These are phyloP conservation scores for Carapus acus DNA, from an alignment of 2,797 vertebrate genomes.

Conservation along the genomic window DNA sequence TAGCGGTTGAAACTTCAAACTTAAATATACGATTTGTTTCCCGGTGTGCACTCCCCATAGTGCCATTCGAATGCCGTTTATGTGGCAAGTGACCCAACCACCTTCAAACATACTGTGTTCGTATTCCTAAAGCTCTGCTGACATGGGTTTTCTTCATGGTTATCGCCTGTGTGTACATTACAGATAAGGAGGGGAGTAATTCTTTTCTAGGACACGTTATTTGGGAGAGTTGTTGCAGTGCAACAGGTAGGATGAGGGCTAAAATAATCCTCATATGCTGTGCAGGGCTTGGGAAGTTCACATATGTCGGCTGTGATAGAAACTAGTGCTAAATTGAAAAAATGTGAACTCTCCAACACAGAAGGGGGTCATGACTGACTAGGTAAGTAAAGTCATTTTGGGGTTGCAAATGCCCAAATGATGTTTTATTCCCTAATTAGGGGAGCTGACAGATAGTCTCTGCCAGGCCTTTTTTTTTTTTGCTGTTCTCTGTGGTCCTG, in stretches of 20 bases:
- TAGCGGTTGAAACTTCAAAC: constrained; percentile 2
- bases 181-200: constrained; percentile 22
- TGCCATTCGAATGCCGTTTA: constrained; percentile 38
- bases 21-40: no score
- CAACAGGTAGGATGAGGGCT: constrained; percentile 57
- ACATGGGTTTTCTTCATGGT: constrained; percentile 35
- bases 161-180: constrained; percentile 21
- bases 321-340: constrained; percentile 33
- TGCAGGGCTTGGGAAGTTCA: constrained; percentile 38
- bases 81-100: constrained; percentile 44
- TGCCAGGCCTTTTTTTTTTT: constrained; percentile 41
- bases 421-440: constrained; percentile 28
- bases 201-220: constrained; percentile 9
- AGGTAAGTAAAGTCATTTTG: constrained; percentile 33
- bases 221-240: constrained; percentile 38
- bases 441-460: constrained; percentile 34
- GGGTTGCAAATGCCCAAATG: constrained; percentile 6
- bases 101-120: constrained; percentile 39
- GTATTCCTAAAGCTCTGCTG: constrained; percentile 30
- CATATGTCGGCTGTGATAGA: constrained; percentile 50
- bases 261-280: constrained; percentile 20
- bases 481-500: constrained; percentile 39
- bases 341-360: constrained; percentile 55
- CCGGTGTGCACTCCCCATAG: constrained; percentile 43
- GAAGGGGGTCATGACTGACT: constrained; percentile 51